Evolutionary conservation across 2,888 invertebrate species (phyloP).

Genomic region (Brachynemurus nebulosus): DNA sequence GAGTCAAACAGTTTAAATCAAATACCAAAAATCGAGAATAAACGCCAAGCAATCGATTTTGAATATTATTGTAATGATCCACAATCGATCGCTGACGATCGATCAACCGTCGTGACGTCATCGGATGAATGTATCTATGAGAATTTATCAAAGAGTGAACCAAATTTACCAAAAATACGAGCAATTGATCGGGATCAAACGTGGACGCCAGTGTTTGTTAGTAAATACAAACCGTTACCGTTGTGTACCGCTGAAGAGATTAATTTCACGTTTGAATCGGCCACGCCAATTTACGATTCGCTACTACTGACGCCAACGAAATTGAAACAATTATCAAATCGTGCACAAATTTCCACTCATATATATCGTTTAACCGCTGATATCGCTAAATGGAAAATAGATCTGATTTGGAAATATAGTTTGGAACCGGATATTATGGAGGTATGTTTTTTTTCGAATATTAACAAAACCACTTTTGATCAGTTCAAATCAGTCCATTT

Average conservation of each 20-base stretch:
- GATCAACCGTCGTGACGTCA: background rate
- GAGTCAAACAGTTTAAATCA: too few relatives aligned
- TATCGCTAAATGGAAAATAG: background rate
- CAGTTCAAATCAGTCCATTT: too few relatives aligned
- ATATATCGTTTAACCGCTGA: conserved; percentile 5
- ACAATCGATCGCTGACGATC: background rate
- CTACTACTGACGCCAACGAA: background rate
- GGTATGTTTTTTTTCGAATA: too few relatives aligned
- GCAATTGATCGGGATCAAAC: too few relatives aligned
- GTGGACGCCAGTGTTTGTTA: too few relatives aligned
- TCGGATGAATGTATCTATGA: background rate
- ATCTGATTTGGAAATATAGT: background rate
- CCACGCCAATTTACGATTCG: background rate
- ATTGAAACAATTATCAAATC: background rate
- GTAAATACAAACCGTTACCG: background rate
- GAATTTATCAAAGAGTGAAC: background rate
- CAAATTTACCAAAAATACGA: background rate
- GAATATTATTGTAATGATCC: background rate
- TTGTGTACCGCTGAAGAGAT: conserved; percentile 2
- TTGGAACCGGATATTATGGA: conserved; percentile 4
- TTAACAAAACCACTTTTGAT: too few relatives aligned
- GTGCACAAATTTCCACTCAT: background rate
- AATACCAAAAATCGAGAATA: too few relatives aligned
- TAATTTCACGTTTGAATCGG: background rate
- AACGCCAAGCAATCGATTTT: background rate